Conservation (phyloP, 2,797 vertebrate genomes). For the Myotis daubentonii region DNA sequence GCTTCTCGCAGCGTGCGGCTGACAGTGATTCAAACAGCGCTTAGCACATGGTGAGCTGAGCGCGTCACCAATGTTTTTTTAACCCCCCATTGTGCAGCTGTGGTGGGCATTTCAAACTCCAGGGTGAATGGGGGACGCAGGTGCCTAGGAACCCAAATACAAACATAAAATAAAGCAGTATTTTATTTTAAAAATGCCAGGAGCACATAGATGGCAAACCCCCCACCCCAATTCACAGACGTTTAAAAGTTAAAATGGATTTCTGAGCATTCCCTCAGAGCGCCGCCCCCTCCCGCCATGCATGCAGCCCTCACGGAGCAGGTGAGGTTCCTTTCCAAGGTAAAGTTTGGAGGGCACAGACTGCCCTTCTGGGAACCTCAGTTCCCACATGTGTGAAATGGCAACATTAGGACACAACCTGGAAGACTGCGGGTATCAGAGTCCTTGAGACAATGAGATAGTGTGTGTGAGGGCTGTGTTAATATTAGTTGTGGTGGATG, state of each 20-base stretch:
- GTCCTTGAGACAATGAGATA: not conserved
- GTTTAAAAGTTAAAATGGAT: not conserved
- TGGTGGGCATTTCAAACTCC: not conserved
- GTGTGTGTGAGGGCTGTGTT: not conserved
- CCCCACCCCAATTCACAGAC: not conserved
- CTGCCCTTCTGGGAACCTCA: not conserved
- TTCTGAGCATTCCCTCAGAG: not conserved
- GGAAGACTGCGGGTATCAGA: not conserved
- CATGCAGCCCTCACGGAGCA: accelerated
- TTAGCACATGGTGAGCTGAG: not conserved
- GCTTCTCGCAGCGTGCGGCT: too few relatives aligned
- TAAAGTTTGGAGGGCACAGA: not conserved
- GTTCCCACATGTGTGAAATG: not conserved
- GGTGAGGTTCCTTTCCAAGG: not conserved
- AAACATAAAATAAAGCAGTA: not conserved
- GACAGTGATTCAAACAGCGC: not conserved
- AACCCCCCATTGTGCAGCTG: not conserved
- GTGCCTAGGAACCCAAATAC: not conserved
- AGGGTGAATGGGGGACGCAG: not conserved
- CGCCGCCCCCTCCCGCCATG: accelerated
- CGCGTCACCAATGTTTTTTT: not conserved
- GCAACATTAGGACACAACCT: not conserved
- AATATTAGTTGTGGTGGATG: not conserved
- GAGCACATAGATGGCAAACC: not conserved
- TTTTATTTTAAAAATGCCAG: not conserved